Percentiles rank a stretch among this genome's conserved stretches.
These are phyloP conservation scores for Tyria jacobaeae DNA, from an alignment of 2,888 invertebrate species.

Conservation along the genomic window DNA sequence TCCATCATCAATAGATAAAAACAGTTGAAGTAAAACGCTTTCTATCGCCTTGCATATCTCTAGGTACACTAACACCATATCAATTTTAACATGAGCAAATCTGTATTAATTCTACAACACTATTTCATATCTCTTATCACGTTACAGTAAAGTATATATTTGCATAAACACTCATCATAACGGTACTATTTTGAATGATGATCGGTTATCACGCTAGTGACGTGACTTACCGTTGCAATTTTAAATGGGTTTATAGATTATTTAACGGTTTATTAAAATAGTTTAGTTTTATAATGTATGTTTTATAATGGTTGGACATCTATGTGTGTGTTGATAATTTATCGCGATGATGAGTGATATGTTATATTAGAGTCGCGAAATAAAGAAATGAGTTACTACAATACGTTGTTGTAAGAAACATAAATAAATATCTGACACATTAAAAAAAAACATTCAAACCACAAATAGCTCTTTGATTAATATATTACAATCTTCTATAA, in stretches of 20 bases:
- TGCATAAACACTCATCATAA: conserved; percentile 25
- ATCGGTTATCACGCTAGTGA: conserved; percentile 46
- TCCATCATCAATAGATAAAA: no score
- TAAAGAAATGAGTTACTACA: not conserved
- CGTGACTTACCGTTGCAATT: conserved; percentile 50
- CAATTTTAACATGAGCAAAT: conserved; percentile 40
- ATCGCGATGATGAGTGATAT: not conserved
- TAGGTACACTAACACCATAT: conserved; percentile 20
- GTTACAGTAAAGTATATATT: conserved; percentile 24
- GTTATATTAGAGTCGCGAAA: not conserved
- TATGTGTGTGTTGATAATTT: not conserved
- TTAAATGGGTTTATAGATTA: conserved; percentile 52
- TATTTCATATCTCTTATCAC: conserved; percentile 27
- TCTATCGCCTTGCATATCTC: conserved; percentile 14
- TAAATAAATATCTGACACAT: no score
- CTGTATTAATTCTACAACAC: conserved; percentile 36
- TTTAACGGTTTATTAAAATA: conserved; percentile 43
- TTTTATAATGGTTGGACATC: not conserved
- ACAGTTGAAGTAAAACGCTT: not conserved
- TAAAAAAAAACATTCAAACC: no score
- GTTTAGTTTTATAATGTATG: conserved; percentile 34
- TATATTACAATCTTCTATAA: no score
- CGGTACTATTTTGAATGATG: conserved; percentile 45
- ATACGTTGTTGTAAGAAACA: no score
- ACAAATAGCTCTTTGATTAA: no score